These are phyloP conservation scores for Tenualosa thibaudeaui DNA, from an alignment of 2,797 vertebrate genomes.

Conservation along the genomic window DNA sequence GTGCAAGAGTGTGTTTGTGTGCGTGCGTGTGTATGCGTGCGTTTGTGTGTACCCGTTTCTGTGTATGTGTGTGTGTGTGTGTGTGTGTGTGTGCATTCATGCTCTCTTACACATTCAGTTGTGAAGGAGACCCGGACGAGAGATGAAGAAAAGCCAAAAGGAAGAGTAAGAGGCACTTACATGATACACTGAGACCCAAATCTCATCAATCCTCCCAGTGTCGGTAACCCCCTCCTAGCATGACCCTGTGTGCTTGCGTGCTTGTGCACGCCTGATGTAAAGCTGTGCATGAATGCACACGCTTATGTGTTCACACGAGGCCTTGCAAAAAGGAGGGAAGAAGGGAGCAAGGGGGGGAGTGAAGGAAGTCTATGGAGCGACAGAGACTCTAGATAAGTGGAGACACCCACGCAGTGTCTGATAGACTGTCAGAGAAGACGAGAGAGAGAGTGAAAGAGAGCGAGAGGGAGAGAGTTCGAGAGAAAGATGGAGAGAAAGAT, in stretches of 20 bases:
- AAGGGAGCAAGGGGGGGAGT: background rate
- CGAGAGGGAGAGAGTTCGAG: background rate
- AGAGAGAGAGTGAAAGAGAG: background rate
- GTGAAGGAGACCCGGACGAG: background rate
- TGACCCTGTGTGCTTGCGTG: background rate
- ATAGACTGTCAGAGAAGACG: background rate
- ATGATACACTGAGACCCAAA: background rate
- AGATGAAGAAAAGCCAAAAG: background rate
- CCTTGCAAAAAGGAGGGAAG: background rate
- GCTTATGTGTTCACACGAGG: background rate
- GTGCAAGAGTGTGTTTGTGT: background rate
- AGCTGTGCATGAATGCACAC: background rate
- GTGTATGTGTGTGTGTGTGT: background rate
- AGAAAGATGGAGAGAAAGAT: background rate
- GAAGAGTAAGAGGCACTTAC: background rate
- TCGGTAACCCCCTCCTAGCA: background rate
- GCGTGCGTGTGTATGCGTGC: background rate
- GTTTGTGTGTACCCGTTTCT: background rate
- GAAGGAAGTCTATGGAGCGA: background rate
- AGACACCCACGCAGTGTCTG: slow-evolving; percentile 6
- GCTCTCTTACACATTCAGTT: background rate
- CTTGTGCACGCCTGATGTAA: no score
- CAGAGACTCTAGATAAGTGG: background rate
- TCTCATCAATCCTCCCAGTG: background rate
- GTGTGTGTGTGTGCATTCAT: background rate